Evolutionary conservation across 2,113 vertebrate species (phyloP), one percentile per base, ranked within the genome.

Genomic region (Talpa occidentalis): DNA sequence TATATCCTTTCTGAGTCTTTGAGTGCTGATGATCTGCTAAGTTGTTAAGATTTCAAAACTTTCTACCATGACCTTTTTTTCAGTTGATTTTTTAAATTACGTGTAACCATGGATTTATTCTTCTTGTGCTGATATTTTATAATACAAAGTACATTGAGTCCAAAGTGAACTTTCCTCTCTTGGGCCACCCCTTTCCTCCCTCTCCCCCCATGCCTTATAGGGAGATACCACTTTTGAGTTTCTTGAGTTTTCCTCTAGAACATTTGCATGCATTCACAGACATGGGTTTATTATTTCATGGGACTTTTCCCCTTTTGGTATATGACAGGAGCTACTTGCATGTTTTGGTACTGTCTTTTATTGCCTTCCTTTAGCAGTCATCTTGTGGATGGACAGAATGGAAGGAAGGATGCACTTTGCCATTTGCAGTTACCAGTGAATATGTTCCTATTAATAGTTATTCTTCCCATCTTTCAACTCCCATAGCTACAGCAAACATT

Each of bases 11-110:
- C n/a, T 81, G 62, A 93, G 40, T 72, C 30, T 91, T 67, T 69
- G n/a, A 72, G 7, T 78, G 42, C 40, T 87, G 30, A 24, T 74
- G 60, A 77, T 88, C 62, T 90, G 22, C 56, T 92, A 32, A 54
- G 19, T 80, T 84, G 85, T 86, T 90, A 70, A 60, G 78, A 69
- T 89, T 59, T 95, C 24, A 47, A 66, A 83, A 28, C 32, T 77
- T 47, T 72, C 26, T 59, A 42, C 35, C 16, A 5, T 90, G 40
- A 35, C 60, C 90, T 93, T 93, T 76, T 62, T 35, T n/a, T 60
- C 6, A 47, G 67, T 54, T 78, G 35, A 67, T 78, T 22, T 67
- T 93, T 69, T 93, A 90, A 85, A 47, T 67, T 28, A 40, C 10
- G 80, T 56, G 52, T 88, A 76, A 26, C 5, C 54, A 35, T 56